phyloP scores from a whole-genome alignment of 2,888 invertebrate genomes.

The Pogonocherus hispidulus region DNA sequence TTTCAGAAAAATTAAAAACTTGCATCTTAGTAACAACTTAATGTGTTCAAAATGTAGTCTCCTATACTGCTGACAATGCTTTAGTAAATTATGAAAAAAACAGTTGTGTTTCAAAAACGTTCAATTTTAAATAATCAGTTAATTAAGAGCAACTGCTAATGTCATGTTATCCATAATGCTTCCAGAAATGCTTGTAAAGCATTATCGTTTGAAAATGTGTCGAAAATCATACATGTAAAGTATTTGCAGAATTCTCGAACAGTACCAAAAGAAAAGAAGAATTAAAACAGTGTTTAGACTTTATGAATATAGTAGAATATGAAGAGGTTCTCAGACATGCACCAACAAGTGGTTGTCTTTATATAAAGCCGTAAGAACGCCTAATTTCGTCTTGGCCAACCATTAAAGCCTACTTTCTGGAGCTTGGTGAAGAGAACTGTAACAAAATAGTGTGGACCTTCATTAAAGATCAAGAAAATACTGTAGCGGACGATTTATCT shows the following conservation, averaged over 20 bases:
- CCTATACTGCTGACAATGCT: slow-evolving; percentile 3
- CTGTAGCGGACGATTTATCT: background rate
- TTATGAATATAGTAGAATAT: slow-evolving; percentile 31
- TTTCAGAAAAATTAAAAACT: background rate
- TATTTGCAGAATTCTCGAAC: slow-evolving; percentile 49
- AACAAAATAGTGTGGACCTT: slow-evolving; percentile 21
- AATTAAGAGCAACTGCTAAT: slow-evolving; percentile 49
- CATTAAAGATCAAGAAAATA: background rate
- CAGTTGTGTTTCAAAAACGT: slow-evolving; percentile 6
- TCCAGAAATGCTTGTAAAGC: slow-evolving; percentile 47
- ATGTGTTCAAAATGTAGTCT: background rate
- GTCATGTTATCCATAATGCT: slow-evolving; percentile 49
- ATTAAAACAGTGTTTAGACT: slow-evolving; percentile 42
- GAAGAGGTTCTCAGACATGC: slow-evolving; percentile 24
- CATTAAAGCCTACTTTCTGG: slow-evolving; percentile 38
- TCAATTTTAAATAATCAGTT: slow-evolving; percentile 27
- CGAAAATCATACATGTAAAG: slow-evolving; percentile 52
- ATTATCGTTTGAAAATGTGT: slow-evolving; percentile 49
- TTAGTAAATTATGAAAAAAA: background rate
- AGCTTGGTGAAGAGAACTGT: slow-evolving; percentile 18
- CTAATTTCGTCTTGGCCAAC: slow-evolving; percentile 41
- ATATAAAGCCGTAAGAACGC: slow-evolving; percentile 41
- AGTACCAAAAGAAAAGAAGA: slow-evolving; percentile 41
- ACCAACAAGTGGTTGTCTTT: slow-evolving; percentile 40
- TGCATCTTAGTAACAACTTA: background rate